Evolutionary conservation across 2,888 invertebrate genomes (phyloP), one percentile per base, ranked within the genome.

Genomic region (Pseudococcus viburni): DNA sequence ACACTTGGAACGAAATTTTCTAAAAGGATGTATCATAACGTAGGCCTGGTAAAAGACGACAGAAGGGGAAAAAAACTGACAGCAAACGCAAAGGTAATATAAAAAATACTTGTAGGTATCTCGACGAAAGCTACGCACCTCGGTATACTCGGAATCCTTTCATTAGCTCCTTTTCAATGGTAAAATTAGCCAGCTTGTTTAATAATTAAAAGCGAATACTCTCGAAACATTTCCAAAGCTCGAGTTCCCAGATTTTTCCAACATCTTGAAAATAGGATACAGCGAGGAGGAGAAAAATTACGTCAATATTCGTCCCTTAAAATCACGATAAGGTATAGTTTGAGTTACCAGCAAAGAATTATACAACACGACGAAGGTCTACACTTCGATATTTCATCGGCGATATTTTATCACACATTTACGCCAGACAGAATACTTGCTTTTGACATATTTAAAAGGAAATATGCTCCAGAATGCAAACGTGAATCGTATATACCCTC

Each of bases 361-460:
- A 12, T 6, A 46, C 46, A 46, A 11, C 17, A 51, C 1, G 17
- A 15, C 8, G 46, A 15, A 51, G 51, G 51, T 5, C 15, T 51
- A 73, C 68, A 33, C 33, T 73, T 73, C 12, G 68, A 73, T 68
- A 11, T 26, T 73, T 12, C 68, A 33, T 73, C 68, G 33, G 68
- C 11, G 26, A 73, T 26, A 73, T 73, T 73, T 73, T 33, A 73
- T 73, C 68, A 33, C 26, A 5, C 11, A 73, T 33, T 33, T 33
- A 11, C 6, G 19, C 19, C 59, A 26, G 68, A 73, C 33, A 33
- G 33, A 12, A 73, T 73, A 33, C 33, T 73, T 26, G 33, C 33
- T 73, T 73, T 73, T 73, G 68, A 73, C 68, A 33, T 73, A 73
- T 73, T 73, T 73, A 73, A 73, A 73, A 73, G 33, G 68, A 73